Evolutionary conservation across 2,797 vertebrate species (phyloP), one percentile per base, ranked within the genome.

Genomic region (Syndactyla subalaris): DNA sequence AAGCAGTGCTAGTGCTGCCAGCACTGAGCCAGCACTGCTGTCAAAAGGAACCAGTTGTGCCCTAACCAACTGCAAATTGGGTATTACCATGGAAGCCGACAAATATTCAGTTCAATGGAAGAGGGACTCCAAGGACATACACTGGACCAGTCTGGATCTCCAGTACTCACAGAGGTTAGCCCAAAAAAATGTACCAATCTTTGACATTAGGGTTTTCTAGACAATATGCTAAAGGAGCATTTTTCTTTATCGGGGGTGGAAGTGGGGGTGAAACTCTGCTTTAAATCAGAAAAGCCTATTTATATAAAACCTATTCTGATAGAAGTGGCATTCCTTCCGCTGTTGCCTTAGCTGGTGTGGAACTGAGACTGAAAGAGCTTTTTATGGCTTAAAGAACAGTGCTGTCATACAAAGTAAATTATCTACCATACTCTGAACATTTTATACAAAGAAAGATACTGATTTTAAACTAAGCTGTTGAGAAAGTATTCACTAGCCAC

Each of bases 231-330:
- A 84, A 66, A 89, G 30, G 66, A 92, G 34, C 39, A 49, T 62
- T 94, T 68, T 81, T 73, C 68, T 79, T 75, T 75, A 59, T 21
- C 0, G 5, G 19, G 58, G 66, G 61, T 85, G 70, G 54, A 70
- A 91, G n/a, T 38, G 66, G 55, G 86, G 66, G 49, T 84, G 83
- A 86, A 94, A 66, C 32, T 83, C 46, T 3, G 54, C 58, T 93
- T 59, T 80, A 85, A 91, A 88, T 89, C 76, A 88, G 85, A 92
- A 91, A 88, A 89, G 49, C 67, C 85, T 95, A 94, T 93, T 94
- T 90, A 91, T 89, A 80, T 79, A 94, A 96, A 92, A 65, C 48
- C 79, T 92, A 71, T 76, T 93, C 85, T 81, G 71, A 88, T 34
- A 81, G 59, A 90, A 92, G 55, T 76, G 79, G 92, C 85, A 92